phyloP scores from a whole-genome alignment of 2,113 vertebrate genomes.

The Anarhynchus alexandrinus region DNA sequence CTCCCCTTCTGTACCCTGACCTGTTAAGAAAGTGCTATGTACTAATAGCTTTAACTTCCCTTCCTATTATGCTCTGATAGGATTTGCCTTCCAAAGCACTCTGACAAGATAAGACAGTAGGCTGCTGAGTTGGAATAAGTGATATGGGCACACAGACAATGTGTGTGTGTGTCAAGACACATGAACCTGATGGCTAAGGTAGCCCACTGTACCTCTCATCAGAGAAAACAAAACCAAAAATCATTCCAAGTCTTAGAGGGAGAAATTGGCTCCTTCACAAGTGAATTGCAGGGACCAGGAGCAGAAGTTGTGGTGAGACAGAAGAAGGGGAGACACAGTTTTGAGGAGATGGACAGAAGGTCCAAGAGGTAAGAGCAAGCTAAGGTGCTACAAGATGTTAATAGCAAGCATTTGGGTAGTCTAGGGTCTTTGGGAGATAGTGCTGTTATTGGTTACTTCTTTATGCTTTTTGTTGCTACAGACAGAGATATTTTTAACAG shows the following conservation, averaged over 20 bases:
- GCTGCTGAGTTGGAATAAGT: neutral
- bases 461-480: neutral
- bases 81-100: conserved; percentile 4
- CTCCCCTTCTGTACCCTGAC: neutral
- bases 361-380: neutral
- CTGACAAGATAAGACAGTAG: neutral
- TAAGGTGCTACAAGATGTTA: neutral
- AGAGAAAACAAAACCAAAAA: neutral
- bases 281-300: neutral
- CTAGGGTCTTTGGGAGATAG: neutral
- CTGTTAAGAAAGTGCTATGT: neutral
- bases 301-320: neutral
- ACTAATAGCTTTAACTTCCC: conserved; percentile 15
- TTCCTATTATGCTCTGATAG: neutral
- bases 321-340: neutral
- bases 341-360: neutral
- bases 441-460: neutral
- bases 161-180: neutral
- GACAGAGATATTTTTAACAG: neutral
- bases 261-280: neutral
- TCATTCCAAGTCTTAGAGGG: rapidly evolving
- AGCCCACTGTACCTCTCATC: neutral
- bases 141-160: neutral
- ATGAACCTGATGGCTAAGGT: neutral
- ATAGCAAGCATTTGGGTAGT: neutral